Evolutionary conservation across 2,113 vertebrate species (phyloP), one percentile per base, ranked within the genome.

Genomic region (Riparia riparia): DNA sequence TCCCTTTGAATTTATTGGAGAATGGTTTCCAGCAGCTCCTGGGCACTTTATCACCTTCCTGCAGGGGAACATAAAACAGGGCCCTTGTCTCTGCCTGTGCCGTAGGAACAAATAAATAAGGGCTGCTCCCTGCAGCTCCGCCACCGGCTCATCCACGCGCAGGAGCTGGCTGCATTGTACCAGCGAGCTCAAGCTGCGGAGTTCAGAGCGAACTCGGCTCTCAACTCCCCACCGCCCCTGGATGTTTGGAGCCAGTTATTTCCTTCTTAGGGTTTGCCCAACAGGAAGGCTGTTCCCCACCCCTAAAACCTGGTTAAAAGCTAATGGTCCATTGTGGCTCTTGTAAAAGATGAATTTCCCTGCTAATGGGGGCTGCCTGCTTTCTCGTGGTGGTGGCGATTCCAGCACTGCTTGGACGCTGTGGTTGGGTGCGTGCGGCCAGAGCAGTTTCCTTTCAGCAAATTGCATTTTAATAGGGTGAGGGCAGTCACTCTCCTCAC

Each of bases 31-130:
- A 78, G 91, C 86, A 72, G 86, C 81, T 94, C 70, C 53, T 29
- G 26, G 58, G 74, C 91, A 60, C 91, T 91, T 95, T 93, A 93
- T 95, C 94, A 95, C 81, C 77, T 93, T 95, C 93, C 93, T 93
- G 91, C 93, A 94, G 81, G 77, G 84, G 49, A 66, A 91, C 89
- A 97, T 86, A 84, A 94, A 92, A 64, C 84, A 82, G 12, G 9
- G 65, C 49, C 65, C 87, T 56, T 68, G 77, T 64, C 65, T 69
- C 78, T 82, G 95, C 61, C 78, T 56, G 56, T 66, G 90, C 5
- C 0, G 34, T 64, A 90, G 90, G 82, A 96, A 91, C 74, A 96
- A 92, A 95, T 76, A 94, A 94, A 95, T 37, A 91, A 49, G 92
- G 53, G 94, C 66, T 85, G 94, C 92, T 91, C 90, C 93, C 96